Evolutionary conservation across 1,140 invertebrate species (phyloP).

Genomic region (Zaprionus inermis): DNA sequence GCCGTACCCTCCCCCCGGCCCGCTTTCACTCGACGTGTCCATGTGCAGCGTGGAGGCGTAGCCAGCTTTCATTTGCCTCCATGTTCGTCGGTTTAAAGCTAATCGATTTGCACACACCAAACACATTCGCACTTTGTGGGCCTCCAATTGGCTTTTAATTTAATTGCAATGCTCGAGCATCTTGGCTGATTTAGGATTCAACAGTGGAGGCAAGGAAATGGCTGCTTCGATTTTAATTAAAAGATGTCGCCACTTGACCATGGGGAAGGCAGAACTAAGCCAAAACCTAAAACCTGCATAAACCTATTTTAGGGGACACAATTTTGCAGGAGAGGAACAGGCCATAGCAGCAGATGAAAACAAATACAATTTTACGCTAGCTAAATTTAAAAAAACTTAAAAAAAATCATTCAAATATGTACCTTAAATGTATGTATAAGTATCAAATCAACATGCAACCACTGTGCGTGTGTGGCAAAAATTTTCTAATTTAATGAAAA

Average conservation of each 20-base stretch:
- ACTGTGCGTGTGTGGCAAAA: background rate
- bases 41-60: background rate
- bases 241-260: background rate
- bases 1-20: background rate
- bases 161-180: conserved; percentile 4
- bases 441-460: background rate
- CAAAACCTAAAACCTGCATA: too few species aligned
- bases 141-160: conserved; percentile 28
- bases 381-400: background rate
- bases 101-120: conserved; percentile 71
- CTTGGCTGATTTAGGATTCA: background rate
- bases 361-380: too few species aligned
- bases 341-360: too few species aligned
- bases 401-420: background rate
- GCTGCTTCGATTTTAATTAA: conserved; percentile 6
- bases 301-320: conserved; percentile 48
- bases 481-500: conserved; percentile 61
- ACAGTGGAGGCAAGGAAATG: background rate
- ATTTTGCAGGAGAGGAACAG: too few species aligned
- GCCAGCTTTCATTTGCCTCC: conserved; percentile 14
- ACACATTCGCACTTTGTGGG: conserved; percentile 23
- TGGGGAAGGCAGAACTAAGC: background rate
- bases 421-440: too few species aligned
- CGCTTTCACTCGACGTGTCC: background rate
- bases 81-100: conserved; percentile 39